Evolutionary conservation across 2,888 invertebrate genomes (phyloP).

Genomic region (Petrolisthes cinctipes): DNA sequence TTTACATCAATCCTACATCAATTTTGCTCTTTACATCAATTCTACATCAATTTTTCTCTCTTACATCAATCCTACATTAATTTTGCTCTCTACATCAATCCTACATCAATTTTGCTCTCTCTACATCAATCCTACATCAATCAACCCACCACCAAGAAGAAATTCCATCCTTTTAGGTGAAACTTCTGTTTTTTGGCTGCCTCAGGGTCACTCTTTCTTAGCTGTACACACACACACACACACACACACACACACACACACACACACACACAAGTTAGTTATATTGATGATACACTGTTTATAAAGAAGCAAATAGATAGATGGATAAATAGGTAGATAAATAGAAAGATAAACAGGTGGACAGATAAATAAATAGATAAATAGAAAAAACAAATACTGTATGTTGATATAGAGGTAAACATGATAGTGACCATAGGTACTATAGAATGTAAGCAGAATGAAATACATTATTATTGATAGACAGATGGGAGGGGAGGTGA

Average conservation of each 20-base stretch:
- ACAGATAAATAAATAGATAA: neutral
- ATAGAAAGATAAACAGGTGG: neutral
- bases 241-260: neutral
- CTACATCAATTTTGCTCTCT: too few relatives aligned
- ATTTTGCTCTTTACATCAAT: too few relatives aligned
- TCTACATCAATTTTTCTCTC: too few relatives aligned
- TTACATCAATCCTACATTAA: too few relatives aligned
- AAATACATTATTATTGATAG: neutral
- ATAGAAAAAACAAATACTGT: conserved; percentile 12
- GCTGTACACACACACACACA: conserved; percentile 13
- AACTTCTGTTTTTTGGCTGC: neutral
- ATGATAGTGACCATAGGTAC: neutral
- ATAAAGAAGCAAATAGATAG: neutral
- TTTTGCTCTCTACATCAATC: too few relatives aligned
- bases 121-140: too few relatives aligned
- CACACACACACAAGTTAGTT: too few relatives aligned
- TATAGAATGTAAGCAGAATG: neutral
- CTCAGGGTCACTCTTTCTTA: conserved; percentile 9
- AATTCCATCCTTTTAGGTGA: conserved; percentile 34
- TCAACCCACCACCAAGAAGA: conserved; percentile 39
- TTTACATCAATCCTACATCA: too few relatives aligned
- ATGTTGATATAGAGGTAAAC: neutral
- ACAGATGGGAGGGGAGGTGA: neutral
- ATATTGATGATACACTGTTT: neutral
- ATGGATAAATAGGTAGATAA: neutral